Percentiles rank a stretch among this genome's conserved stretches.
Conservation (phyloP, 2,888 invertebrate genomes). For the Pheosia gnoma region DNA sequence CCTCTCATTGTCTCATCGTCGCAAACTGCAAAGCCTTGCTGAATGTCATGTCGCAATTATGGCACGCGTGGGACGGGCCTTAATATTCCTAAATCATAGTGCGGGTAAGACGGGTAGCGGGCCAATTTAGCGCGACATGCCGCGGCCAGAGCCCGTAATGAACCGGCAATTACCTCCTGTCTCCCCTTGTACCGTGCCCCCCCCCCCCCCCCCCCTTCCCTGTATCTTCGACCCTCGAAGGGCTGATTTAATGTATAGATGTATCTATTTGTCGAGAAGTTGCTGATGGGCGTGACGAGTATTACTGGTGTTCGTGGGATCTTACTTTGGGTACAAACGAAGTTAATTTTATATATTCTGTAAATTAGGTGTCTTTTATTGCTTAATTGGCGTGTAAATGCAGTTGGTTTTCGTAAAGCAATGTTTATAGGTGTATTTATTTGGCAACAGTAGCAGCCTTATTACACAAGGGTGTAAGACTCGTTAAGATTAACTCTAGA, state of each 20-base stretch:
- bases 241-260: not conserved
- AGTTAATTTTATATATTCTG: too few species aligned
- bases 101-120: constrained; percentile 56
- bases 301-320: not conserved
- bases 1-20: constrained; percentile 20
- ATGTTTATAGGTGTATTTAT: too few species aligned
- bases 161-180: constrained; percentile 37
- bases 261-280: not conserved
- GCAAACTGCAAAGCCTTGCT: constrained; percentile 7
- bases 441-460: too few species aligned
- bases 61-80: constrained; percentile 40
- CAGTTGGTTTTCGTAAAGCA: too few species aligned
- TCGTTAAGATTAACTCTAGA: too few species aligned
- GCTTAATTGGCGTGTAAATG: too few species aligned
- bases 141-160: constrained; percentile 36
- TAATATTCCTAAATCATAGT: constrained; percentile 60
- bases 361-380: too few species aligned
- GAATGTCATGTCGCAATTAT: constrained; percentile 38
- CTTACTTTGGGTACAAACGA: too few species aligned
- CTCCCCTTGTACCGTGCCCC: constrained; percentile 11
- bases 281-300: not conserved
- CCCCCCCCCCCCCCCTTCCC: constrained; percentile 10
- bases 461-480: too few species aligned
- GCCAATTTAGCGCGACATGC: constrained; percentile 49
- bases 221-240: not conserved